A percentile compares a stretch with the other conserved stretches of the same genome.
These are phyloP conservation scores for Vannuccia rotundouncinata DNA, from an alignment of 2,888 invertebrate species.

Conservation along the genomic window DNA sequence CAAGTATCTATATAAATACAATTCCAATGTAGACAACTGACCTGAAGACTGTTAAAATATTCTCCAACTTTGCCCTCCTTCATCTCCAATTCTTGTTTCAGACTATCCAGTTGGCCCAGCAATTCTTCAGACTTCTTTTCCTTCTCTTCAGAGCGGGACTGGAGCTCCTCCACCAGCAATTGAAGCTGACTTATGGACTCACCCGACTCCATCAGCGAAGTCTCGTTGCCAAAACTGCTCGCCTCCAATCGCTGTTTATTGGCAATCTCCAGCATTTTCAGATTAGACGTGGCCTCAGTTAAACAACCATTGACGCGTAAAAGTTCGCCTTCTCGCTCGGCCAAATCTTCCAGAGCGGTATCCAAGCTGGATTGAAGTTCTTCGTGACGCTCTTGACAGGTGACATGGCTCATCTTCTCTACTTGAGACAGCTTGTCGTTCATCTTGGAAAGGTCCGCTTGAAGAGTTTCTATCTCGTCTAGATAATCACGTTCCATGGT, in stretches of 20 bases:
- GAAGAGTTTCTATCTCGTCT: neutral
- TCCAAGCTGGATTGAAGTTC: neutral
- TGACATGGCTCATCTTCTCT: neutral
- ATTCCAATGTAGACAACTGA: too few relatives aligned
- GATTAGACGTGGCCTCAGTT: neutral
- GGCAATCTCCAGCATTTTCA: neutral
- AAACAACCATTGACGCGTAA: neutral
- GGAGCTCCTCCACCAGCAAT: neutral
- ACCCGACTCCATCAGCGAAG: neutral
- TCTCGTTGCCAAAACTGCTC: neutral
- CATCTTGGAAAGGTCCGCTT: neutral
- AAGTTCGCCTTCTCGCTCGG: neutral
- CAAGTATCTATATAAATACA: too few relatives aligned
- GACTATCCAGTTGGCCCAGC: neutral
- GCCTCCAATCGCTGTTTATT: neutral
- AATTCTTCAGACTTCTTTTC: slow-evolving; percentile 4
- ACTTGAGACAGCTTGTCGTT: neutral
- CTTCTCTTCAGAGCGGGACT: neutral
- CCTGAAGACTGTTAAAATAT: neutral
- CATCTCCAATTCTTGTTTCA: neutral
- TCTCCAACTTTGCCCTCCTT: neutral
- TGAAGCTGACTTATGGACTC: neutral
- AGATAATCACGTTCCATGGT: neutral
- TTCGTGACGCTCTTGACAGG: neutral
- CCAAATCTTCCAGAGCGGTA: neutral